Evolutionary conservation across 2,797 vertebrate genomes (phyloP), one percentile per base, ranked within the genome.

Genomic region (Potorous gilbertii): DNA sequence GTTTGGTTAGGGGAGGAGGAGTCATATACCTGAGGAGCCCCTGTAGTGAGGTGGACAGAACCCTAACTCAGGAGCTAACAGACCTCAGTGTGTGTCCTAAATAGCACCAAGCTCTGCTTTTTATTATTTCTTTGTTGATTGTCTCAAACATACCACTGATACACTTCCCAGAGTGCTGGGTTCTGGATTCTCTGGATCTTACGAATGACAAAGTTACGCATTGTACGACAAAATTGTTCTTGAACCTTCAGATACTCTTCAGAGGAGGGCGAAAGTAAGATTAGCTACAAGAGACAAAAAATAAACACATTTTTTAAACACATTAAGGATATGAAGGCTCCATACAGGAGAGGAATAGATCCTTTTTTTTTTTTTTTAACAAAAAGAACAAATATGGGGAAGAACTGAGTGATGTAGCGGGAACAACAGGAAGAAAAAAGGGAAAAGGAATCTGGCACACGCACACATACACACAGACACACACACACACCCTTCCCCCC

Each of bases 41-140:
- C 55, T 99, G 99, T 97, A 99, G 98, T 57, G 99, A 99, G 9
- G 99, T 99, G 4, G 99, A 99, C 93, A 99, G 89, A 94, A 99
- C 99, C 99, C 99, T 99, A 90, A 92, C 97, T 93, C 97, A 99
- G 90, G 29, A 28, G 5, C 74, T 0, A 0, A 95, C 14, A 14
- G 62, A 8, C 62, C 34, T 74, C 6, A 21, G 66, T n/a, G 18
- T 21, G 66, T 21, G n/a, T 46, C 40, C 74, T 24, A 27, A 40
- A 21, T 50, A 24, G 74, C 21, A 87, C 74, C 10, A 1, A 40
- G 18, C n/a, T 81, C 74, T 87, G 40, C 3, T 27, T 28, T 87
- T 27, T 11, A 24, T 87, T 50, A 87, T 87, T 81, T 46, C 40
- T 87, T 28, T 21, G 21, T 4, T 27, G 52, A 54, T 18, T 90